Evolutionary conservation across 2,888 invertebrate species (phyloP).

Genomic region (Leucozona laternaria): DNA sequence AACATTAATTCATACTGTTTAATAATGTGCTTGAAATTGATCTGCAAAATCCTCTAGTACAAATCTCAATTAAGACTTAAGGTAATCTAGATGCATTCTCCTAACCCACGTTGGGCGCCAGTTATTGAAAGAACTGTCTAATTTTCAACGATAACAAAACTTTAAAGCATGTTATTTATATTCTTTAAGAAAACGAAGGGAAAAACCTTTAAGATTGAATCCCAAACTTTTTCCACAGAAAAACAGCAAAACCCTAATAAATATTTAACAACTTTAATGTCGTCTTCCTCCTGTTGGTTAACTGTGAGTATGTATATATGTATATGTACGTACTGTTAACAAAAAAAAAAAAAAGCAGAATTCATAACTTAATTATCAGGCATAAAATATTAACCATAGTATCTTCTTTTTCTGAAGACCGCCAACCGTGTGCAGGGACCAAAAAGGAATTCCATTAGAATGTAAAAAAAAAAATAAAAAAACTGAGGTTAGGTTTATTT

Average conservation of each 20-base stretch:
- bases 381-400: conserved; percentile 56
- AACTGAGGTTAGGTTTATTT: neutral
- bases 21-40: too few species aligned
- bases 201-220: conserved; percentile 5
- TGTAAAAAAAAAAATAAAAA: neutral
- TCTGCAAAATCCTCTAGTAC: too few species aligned
- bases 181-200: neutral
- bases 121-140: neutral
- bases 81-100: too few species aligned
- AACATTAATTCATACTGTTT: too few species aligned
- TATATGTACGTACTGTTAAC: neutral
- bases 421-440: neutral
- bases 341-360: conserved; percentile 26
- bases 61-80: too few species aligned
- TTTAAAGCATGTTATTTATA: neutral
- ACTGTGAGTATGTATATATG: neutral
- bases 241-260: conserved; percentile 4
- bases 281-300: neutral
- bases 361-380: conserved; percentile 64
- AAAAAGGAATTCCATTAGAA: conserved; percentile 10
- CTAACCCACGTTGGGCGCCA: conserved; percentile 8
- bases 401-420: neutral
- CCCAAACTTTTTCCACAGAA: neutral
- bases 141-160: neutral
- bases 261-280: conserved; percentile 23